Evolutionary conservation across 1,140 invertebrate genomes (phyloP).

Genomic region (Drosophila triauraria): DNA sequence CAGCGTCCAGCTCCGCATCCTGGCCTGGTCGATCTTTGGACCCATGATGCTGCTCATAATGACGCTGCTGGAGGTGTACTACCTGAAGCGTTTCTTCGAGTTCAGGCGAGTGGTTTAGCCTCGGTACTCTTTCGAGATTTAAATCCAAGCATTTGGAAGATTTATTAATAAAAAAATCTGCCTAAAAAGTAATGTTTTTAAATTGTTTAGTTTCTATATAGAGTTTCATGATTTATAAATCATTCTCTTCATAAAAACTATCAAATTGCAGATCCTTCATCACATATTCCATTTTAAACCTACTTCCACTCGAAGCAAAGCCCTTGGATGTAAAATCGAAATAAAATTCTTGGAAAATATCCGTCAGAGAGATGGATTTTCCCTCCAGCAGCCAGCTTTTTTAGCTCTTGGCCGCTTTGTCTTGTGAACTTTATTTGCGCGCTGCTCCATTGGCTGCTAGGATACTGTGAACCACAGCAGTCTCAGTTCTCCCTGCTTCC

Average conservation of each 20-base stretch:
- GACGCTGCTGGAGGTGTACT: conserved; percentile 55
- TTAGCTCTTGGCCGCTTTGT: conserved; percentile 21
- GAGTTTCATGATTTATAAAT: background rate
- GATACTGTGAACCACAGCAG: conserved; percentile 26
- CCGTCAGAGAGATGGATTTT: conserved; percentile 24
- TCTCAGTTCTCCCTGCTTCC: conserved; percentile 5
- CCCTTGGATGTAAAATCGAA: conserved; percentile 33
- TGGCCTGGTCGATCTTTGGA: conserved; percentile 58
- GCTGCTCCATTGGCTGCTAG: conserved; percentile 44
- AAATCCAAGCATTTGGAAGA: too few relatives aligned
- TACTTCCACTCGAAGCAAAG: background rate
- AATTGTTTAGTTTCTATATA: background rate
- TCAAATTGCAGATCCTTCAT: background rate
- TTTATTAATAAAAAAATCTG: background rate
- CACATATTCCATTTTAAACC: conserved; percentile 14
- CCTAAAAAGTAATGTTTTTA: background rate
- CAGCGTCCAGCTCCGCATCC: conserved; percentile 53
- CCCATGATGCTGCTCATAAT: conserved; percentile 48
- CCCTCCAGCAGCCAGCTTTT: background rate
- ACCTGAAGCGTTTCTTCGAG: conserved; percentile 72
- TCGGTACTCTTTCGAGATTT: too few relatives aligned
- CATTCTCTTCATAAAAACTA: background rate
- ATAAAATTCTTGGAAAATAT: conserved; percentile 39
- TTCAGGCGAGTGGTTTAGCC: conserved; percentile 57
- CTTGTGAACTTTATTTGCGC: conserved; percentile 51